A percentile compares a stretch with the other conserved stretches of the same genome.
phyloP scores from a whole-genome alignment of 2,888 invertebrate species.

The Carterocephalus palaemon region DNA sequence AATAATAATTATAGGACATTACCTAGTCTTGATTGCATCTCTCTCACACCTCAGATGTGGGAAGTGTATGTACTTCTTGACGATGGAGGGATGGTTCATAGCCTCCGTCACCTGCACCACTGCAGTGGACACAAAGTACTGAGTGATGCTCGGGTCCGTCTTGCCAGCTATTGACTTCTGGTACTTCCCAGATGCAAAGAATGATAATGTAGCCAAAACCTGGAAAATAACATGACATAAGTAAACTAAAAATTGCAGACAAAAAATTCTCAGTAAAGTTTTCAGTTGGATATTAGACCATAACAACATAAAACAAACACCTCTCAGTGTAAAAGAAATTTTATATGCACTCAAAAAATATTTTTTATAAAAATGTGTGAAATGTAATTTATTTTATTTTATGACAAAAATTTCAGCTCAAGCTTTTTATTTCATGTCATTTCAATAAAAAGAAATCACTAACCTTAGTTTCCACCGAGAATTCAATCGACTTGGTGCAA shows the following conservation, averaged over 20 bases:
- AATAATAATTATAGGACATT: constrained; percentile 27
- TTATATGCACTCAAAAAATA: no score
- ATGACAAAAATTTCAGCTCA: no score
- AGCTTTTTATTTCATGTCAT: no score
- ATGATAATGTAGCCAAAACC: constrained; percentile 66
- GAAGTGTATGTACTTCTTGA: constrained; percentile 69
- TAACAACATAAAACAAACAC: no score
- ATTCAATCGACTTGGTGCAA: constrained; percentile 63
- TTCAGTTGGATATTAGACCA: no score
- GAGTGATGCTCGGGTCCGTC: constrained; percentile 59
- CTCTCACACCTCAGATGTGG: constrained; percentile 65
- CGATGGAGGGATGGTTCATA: constrained; percentile 60
- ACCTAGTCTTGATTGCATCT: constrained; percentile 64
- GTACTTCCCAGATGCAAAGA: constrained; percentile 65
- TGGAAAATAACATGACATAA: constrained; percentile 33
- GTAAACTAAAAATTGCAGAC: background rate
- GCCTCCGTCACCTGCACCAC: constrained; percentile 67
- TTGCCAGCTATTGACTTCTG: constrained; percentile 63
- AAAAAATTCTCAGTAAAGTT: no score
- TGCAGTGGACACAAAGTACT: constrained; percentile 63
- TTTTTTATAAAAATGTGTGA: no score
- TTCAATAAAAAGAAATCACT: no score
- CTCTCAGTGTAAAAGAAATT: no score
- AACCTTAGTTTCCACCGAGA: constrained; percentile 69
- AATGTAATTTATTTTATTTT: no score